Conservation (phyloP, 92 coral and sea anemone species). For the Muricea muricata region DNA sequence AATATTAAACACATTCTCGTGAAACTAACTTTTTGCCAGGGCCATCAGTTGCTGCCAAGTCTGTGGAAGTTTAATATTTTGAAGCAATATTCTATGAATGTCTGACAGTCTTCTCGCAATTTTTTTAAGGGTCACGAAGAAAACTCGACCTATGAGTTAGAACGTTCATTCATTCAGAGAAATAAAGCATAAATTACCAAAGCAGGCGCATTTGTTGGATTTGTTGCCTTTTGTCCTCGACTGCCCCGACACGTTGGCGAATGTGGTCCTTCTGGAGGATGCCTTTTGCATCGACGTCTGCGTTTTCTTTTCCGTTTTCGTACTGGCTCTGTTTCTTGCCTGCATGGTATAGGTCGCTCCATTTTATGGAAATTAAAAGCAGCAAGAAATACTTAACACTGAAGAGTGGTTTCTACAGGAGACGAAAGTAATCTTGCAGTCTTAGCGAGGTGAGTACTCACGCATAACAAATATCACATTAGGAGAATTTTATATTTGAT, state of each 20-base stretch:
- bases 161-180: not conserved
- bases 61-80: not conserved
- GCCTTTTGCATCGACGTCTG: conserved; percentile 41
- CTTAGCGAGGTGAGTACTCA: not conserved
- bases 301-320: conserved; percentile 25
- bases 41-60: not conserved
- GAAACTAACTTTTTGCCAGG: not conserved
- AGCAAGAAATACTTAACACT: not conserved
- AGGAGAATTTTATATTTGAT: not conserved
- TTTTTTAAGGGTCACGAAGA: not conserved
- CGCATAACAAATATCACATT: not conserved
- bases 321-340: not conserved
- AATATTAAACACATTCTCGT: not conserved
- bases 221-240: not conserved
- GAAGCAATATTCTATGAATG: not conserved
- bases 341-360: conserved; percentile 16
- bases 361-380: not conserved
- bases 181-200: conserved; percentile 20
- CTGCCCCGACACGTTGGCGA: conserved; percentile 41
- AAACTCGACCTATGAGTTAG: not conserved
- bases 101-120: not conserved
- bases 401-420: not conserved
- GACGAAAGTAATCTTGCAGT: not conserved
- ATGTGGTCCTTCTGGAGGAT: conserved; percentile 41
- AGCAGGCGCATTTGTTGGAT: not conserved